phyloP scores from a whole-genome alignment of 2,113 vertebrate species.

The Zosterops hypoxanthus region DNA sequence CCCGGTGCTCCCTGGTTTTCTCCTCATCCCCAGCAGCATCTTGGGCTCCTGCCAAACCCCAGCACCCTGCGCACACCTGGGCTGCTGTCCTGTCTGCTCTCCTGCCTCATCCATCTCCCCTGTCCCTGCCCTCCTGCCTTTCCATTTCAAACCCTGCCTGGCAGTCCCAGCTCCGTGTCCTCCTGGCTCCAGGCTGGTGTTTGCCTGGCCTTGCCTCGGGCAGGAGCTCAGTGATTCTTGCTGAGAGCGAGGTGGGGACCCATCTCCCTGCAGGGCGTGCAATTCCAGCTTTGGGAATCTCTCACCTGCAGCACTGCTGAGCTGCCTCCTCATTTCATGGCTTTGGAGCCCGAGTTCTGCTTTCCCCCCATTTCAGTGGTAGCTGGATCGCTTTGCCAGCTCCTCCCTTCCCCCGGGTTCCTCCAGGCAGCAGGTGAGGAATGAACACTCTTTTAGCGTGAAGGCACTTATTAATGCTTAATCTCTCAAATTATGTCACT shows the following conservation, averaged over 20 bases:
- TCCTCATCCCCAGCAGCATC: not conserved
- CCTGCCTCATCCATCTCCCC: not conserved
- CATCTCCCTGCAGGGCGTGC: not conserved
- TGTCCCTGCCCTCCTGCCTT: not conserved
- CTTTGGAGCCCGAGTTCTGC: not conserved
- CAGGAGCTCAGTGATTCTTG: not conserved
- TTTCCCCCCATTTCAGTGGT: not conserved
- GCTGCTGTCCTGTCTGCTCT: not conserved
- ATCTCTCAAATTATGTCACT: not conserved
- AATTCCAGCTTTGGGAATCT: not conserved
- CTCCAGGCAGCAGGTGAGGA: not conserved
- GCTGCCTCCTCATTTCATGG: not conserved
- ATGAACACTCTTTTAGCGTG: not conserved
- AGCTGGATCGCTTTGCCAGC: not conserved
- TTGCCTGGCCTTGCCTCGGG: not conserved
- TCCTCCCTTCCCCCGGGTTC: not conserved
- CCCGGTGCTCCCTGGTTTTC: not conserved
- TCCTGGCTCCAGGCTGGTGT: not conserved
- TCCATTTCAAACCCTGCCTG: not conserved
- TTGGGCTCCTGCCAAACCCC: not conserved
- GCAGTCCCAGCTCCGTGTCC: not conserved
- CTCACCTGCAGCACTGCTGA: not conserved
- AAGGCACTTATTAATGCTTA: conserved; percentile 4
- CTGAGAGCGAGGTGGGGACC: not conserved
- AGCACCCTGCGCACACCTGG: not conserved